Conservation (phyloP, 2,113 vertebrate species). For the Morone saxatilis region DNA sequence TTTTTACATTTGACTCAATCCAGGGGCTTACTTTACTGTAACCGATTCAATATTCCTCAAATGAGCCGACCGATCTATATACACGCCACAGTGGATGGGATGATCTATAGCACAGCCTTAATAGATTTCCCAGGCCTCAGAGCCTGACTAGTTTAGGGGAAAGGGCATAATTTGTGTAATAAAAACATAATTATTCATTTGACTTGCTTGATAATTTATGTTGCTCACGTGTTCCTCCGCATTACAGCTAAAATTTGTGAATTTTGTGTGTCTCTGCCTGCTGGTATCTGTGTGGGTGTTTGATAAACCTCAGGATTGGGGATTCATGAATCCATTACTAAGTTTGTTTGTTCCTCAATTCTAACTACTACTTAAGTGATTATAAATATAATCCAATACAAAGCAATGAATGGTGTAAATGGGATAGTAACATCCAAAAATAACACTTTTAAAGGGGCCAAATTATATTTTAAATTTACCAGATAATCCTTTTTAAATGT, state of each 20-base stretch:
- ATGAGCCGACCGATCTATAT: constrained; percentile 81
- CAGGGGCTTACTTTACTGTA: constrained; percentile 87
- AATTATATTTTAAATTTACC: not conserved
- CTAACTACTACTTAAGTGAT: not conserved
- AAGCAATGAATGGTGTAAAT: not conserved
- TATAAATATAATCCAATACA: not conserved
- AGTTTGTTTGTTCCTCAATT: not conserved
- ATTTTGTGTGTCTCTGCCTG: constrained; percentile 24
- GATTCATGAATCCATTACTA: not conserved
- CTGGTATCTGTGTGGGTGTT: not conserved
- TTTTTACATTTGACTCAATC: constrained; percentile 88
- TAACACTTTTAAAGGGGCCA: not conserved
- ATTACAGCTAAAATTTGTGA: constrained; percentile 23
- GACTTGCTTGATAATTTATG: constrained; percentile 83
- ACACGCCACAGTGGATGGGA: constrained; percentile 79
- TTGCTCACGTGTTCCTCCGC: constrained; percentile 46
- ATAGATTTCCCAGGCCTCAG: constrained; percentile 85
- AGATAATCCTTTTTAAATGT: not conserved
- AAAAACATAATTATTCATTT: constrained; percentile 87
- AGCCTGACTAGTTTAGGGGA: constrained; percentile 77
- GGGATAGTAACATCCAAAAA: not conserved
- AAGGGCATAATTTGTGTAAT: constrained; percentile 83
- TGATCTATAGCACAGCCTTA: constrained; percentile 85
- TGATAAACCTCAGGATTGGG: not conserved
- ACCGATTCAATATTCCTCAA: constrained; percentile 88